A percentile compares a stretch with the other conserved stretches of the same genome.
Evolutionary conservation across 2,113 vertebrate species (phyloP).

Genomic region (Mustelus asterias): DNA sequence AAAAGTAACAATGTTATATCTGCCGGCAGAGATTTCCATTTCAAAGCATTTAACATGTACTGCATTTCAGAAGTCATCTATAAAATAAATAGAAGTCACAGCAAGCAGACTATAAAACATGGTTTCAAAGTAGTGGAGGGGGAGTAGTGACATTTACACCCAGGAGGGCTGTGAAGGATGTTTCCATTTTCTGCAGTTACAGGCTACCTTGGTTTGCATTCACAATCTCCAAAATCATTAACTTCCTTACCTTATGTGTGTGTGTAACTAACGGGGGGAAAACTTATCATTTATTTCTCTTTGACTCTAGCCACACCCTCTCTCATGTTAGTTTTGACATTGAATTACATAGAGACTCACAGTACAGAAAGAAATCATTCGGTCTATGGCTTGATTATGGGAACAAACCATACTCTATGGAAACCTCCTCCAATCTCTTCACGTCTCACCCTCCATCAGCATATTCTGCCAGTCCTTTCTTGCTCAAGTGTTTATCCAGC

Average conservation of each 20-base stretch:
- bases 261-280: neutral
- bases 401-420: no score
- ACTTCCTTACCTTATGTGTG: neutral
- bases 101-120: neutral
- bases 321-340: neutral
- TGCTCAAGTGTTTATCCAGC: neutral
- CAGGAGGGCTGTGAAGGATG: neutral
- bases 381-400: no score
- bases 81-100: slow-evolving; percentile 2
- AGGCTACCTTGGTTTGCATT: neutral
- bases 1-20: neutral
- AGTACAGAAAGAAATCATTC: neutral
- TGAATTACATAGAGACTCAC: neutral
- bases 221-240: neutral
- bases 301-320: neutral
- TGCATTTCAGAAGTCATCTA: neutral
- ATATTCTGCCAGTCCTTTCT: neutral
- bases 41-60: neutral
- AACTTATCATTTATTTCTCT: neutral
- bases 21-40: neutral
- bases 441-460: neutral
- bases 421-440: neutral
- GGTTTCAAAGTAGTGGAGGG: neutral
- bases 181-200: neutral
- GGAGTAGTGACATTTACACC: neutral